Base-by-base conservation (phyloP, 2,888 invertebrate species). In the Tachina fera region DNA sequence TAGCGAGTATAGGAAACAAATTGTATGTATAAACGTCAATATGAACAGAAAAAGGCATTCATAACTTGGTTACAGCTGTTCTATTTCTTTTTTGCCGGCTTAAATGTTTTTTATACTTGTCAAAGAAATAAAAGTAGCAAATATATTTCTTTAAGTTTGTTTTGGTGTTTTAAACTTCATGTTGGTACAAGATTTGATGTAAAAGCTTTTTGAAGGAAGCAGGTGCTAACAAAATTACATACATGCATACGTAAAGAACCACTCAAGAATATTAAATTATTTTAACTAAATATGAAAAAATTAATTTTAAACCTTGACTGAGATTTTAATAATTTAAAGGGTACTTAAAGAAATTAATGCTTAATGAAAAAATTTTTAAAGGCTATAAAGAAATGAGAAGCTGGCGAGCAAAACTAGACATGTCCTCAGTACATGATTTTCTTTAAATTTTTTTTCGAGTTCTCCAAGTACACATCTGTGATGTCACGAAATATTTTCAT, bases 261-360 rank as follows among this genome's bases (percentile, higher is more conserved):
- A 86, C 85, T 86, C 78, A 82, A 60, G 75, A 83, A 86, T 76
- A 86, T 86, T 86, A 79, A 75, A 78, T 82, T 82, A 79, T 70
- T 74, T 75, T 58, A 70, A 14, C 45, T 19, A 58, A 19, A 43
- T 67, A 19, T 31, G 6, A 31, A 31, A 56, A 49, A 70, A 58
- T 16, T 31, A 58, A 47, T 58, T 77, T 67, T 71, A 43, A 58
- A 2, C 4, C 0, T 31, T 31, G 31, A 31, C 4, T 4, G 31
- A 31, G 31, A 31, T 3, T 31, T 31, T 31, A 31, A 31, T 31
- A 31, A 4, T 31, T 31, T 31, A 31, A 31, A 31, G 31, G 31
- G 31, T 31, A 31, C 31, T 31, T 31, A 31, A 31, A 4, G 31
- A 31, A 31, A 31, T 31, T 31, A 31, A 31, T 31, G 31, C 31